Evolutionary conservation across 2,888 invertebrate genomes (phyloP).

Genomic region (Aradus depressus): DNA sequence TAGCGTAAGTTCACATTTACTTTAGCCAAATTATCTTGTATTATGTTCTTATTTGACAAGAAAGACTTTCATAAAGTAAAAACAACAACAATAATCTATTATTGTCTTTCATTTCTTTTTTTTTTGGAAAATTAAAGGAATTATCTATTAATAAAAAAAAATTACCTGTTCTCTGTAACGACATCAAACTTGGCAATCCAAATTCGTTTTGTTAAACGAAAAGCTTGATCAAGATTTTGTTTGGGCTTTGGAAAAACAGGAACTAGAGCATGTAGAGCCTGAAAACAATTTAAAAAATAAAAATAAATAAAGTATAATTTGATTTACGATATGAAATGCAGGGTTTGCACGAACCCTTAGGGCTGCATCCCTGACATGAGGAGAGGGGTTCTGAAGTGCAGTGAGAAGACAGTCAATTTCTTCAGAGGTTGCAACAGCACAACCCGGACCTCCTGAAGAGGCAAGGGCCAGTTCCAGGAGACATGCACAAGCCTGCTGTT

Average conservation of each 20-base stretch:
- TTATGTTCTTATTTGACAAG: no score
- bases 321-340: background rate
- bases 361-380: constrained; percentile 67
- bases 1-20: no score
- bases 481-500: constrained; percentile 67
- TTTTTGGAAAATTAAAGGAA: background rate
- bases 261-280: constrained; percentile 52
- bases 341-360: constrained; percentile 41
- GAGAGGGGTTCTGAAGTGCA: constrained; percentile 58
- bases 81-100: no score
- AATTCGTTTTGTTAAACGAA: constrained; percentile 56
- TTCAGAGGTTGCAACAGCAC: constrained; percentile 49
- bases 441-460: constrained; percentile 54
- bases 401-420: constrained; percentile 67
- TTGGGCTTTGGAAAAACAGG: constrained; percentile 50
- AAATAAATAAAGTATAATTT: background rate
- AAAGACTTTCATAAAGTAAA: no score
- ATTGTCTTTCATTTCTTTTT: no score
- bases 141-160: background rate
- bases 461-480: constrained; percentile 67
- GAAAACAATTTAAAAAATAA: constrained; percentile 22
- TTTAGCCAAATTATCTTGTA: no score
- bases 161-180: constrained; percentile 55
- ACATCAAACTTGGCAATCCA: constrained; percentile 78
- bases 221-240: constrained; percentile 44